Percentiles rank a stretch among this genome's conserved stretches.
Conservation (phyloP, 2,113 vertebrate species). For the Psophia crepitans region DNA sequence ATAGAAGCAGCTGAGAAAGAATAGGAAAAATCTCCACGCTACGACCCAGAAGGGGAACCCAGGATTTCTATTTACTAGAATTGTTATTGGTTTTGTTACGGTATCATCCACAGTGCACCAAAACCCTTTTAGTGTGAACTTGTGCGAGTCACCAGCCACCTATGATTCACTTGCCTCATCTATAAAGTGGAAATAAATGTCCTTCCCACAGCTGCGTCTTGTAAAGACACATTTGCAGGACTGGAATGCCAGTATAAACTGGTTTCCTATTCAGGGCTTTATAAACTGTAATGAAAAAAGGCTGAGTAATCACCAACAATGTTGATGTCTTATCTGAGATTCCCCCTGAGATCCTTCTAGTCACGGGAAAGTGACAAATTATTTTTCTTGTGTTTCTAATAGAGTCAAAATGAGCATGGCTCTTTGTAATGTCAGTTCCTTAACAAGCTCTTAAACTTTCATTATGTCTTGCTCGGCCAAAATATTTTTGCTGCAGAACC, state of each 20-base stretch:
- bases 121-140: not conserved
- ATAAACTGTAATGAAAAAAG: conserved; percentile 39
- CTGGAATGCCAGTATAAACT: conserved; percentile 18
- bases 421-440: conserved; percentile 40
- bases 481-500: conserved; percentile 33
- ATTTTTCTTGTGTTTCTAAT: conserved; percentile 56
- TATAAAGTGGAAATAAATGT: conserved; percentile 30
- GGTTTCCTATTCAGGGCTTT: conserved; percentile 36
- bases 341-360: not conserved
- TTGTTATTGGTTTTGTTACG: not conserved
- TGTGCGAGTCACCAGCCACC: not conserved
- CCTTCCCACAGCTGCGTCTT: conserved; percentile 31
- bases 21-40: not conserved
- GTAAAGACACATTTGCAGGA: conserved; percentile 28
- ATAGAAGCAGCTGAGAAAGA: not conserved
- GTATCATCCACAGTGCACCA: not conserved
- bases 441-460: conserved; percentile 61
- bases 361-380: conserved; percentile 48
- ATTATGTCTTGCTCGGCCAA: conserved; percentile 39
- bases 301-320: conserved; percentile 38
- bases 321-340: conserved; percentile 50
- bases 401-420: conserved; percentile 40
- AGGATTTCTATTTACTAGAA: not conserved
- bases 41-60: not conserved
- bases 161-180: not conserved